Conservation (phyloP, 2,888 invertebrate species). For the Caenorhabditis japonica region DNA sequence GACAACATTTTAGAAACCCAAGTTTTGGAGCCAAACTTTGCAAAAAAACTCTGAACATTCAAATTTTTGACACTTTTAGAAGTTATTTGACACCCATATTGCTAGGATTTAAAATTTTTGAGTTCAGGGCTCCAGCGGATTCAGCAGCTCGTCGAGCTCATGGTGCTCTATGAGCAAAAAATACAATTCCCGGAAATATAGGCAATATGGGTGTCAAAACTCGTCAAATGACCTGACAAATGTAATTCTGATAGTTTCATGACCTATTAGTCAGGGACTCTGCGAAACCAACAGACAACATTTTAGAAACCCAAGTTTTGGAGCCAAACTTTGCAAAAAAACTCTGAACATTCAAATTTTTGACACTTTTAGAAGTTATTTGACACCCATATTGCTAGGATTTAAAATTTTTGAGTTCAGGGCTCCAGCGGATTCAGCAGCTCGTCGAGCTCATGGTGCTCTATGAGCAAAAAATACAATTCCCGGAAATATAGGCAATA, state of each 20-base stretch:
- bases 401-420: background rate
- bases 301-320: too few relatives aligned
- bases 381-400: background rate
- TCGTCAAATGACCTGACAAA: too few relatives aligned
- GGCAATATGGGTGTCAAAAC: constrained; percentile 2
- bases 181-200: background rate
- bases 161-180: too few relatives aligned
- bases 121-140: background rate
- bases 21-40: background rate
- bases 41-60: background rate
- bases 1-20: too few relatives aligned
- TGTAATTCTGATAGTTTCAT: too few relatives aligned
- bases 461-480: background rate
- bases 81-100: background rate
- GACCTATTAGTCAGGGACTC: too few relatives aligned
- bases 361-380: background rate
- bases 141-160: too few relatives aligned
- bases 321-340: background rate
- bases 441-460: too few relatives aligned
- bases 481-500: background rate
- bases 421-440: background rate
- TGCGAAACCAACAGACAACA: too few relatives aligned
- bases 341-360: constrained; percentile 1
- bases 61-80: constrained; percentile 6
- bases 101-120: background rate